Percentiles rank a stretch among this genome's conserved stretches.
Evolutionary conservation across 2,888 invertebrate species (phyloP).

Genomic region (Pristionchus entomophagus): DNA sequence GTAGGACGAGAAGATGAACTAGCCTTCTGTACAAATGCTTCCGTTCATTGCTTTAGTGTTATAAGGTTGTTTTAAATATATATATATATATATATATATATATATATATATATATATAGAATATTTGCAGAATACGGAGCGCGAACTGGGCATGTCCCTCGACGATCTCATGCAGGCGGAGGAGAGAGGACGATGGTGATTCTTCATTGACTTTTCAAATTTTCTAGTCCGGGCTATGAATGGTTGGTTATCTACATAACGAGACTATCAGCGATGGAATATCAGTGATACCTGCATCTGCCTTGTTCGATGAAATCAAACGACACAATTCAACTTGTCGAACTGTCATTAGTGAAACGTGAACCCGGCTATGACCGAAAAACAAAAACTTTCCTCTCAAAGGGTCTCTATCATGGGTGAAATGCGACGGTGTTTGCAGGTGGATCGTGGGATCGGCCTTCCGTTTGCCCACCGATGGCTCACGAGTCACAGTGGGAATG

Average conservation of each 20-base stretch:
- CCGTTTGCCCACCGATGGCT: constrained; percentile 53
- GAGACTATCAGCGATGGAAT: background rate
- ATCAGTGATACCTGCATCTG: background rate
- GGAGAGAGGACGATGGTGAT: constrained; percentile 62
- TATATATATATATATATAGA: too few relatives aligned
- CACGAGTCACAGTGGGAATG: background rate
- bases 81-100: too few relatives aligned
- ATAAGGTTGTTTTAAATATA: too few relatives aligned
- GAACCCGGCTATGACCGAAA: too few relatives aligned
- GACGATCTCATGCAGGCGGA: constrained; percentile 62
- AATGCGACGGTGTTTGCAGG: too few relatives aligned
- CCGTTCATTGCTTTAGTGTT: too few relatives aligned
- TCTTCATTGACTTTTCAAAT: too few relatives aligned
- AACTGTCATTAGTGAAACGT: background rate
- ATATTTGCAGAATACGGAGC: constrained; percentile 48
- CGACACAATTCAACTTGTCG: background rate
- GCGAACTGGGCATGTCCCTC: constrained; percentile 60
- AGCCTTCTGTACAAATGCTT: too few relatives aligned
- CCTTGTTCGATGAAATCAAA: background rate
- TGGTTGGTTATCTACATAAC: background rate
- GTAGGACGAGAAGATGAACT: background rate
- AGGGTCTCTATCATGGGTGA: too few relatives aligned
- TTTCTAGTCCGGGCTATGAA: too few relatives aligned
- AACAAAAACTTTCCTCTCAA: too few relatives aligned
- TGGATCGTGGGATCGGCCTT: constrained; percentile 68